Evolutionary conservation across 2,113 vertebrate species (phyloP).

Genomic region (Pelobates fuscus): DNA sequence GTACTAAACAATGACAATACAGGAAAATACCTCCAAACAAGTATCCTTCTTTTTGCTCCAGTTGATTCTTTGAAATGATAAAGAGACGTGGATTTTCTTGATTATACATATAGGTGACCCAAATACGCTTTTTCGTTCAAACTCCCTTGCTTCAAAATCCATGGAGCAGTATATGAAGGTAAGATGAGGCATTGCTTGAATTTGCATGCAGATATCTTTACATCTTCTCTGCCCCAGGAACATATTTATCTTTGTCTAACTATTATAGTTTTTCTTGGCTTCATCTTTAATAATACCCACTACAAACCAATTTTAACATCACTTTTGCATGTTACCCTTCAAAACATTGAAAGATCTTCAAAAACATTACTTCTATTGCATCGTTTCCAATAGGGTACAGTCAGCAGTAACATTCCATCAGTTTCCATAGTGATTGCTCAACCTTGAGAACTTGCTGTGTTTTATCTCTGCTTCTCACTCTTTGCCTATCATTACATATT

Average conservation of each 20-base stretch:
- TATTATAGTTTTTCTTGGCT: too few species aligned
- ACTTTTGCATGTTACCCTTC: too few species aligned
- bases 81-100: not conserved
- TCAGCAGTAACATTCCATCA: too few species aligned
- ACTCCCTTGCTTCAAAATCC: slow-evolving; percentile 88
- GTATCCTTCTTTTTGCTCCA: not conserved
- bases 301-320: too few species aligned
- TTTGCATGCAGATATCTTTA: not conserved
- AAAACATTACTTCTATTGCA: too few species aligned
- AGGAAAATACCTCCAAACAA: not conserved
- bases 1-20: too few species aligned
- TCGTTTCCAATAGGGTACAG: too few species aligned
- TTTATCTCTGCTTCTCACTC: not conserved
- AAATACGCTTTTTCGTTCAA: slow-evolving; percentile 91
- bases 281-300: too few species aligned
- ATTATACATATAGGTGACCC: slow-evolving; percentile 75
- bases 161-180: slow-evolving; percentile 95
- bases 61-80: not conserved
- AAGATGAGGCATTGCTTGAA: slow-evolving; percentile 28
- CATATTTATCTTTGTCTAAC: too few species aligned
- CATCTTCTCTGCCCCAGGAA: not conserved
- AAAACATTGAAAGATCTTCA: too few species aligned
- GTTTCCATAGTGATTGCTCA: too few species aligned
- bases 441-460: not conserved
- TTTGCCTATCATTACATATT: slow-evolving; percentile 14